Base-by-base conservation (phyloP, 2,113 vertebrate genomes). In the Polyodon spathula region DNA sequence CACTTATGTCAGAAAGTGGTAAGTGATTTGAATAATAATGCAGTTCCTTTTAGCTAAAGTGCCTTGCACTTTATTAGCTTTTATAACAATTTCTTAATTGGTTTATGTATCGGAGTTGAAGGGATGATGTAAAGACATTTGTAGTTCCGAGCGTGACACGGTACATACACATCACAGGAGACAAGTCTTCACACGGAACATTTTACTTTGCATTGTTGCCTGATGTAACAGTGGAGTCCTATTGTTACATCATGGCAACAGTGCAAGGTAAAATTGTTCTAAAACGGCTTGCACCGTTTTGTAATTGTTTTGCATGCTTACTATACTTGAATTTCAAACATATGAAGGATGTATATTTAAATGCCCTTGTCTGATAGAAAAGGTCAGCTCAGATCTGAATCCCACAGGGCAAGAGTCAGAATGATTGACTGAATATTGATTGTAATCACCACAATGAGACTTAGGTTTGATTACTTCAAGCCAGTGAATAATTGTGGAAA, bases 401-500 rank as follows among this genome's bases (percentile, higher is more conserved):
- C 62, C 39, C 12, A 55, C 40, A 52, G 14, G 15, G 37, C 41
- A 58, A 58, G 56, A 44, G 40, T 40, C 38, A 37, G 42, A 59
- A 50, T 59, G 57, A 59, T 54, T 57, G 51, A 64, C 40, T 37
- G 40, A 17, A 41, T 54, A 64, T 64, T 64, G 57, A 64, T 64
- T 59, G 40, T 51, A 59, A 64, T 59, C 63, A 64, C 63, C 50
- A 37, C 63, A 53, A 64, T 50, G 40, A 59, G 63, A 59, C 63
- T 40, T 57, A 59, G 42, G 48, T 48, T 37, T 59, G 56, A 64
- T 64, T 59, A 44, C 63, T 54, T 10, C 63, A 53, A n/a, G 63
- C 63, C 63, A 59, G 63, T 56, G 46, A 54, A 54, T 59, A 57
- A 64, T 54, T 64, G 48, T 64, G 63, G 54, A 64, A 64, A 64